Conservation (phyloP, 2,888 invertebrate species). For the Platycnemis pennipes region DNA sequence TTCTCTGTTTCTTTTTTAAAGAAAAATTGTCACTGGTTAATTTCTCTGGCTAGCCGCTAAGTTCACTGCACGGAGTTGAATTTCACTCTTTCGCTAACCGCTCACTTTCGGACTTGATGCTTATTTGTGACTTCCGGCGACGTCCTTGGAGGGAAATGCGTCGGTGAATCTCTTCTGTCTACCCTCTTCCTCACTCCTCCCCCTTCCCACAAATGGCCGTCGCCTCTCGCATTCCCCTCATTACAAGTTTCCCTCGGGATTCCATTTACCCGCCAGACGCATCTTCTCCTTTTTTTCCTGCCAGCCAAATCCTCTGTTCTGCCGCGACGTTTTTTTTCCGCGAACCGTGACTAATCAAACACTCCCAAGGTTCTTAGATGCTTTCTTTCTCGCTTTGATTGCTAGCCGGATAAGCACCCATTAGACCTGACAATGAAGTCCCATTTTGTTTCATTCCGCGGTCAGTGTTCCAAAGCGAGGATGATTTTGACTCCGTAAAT, state of each 20-base stretch:
- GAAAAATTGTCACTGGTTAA: no score
- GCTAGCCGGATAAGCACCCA: background rate
- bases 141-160: background rate
- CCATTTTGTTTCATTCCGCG: background rate
- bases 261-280: background rate
- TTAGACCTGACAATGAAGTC: background rate
- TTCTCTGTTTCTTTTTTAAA: no score
- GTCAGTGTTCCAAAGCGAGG: background rate
- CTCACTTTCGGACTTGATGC: background rate
- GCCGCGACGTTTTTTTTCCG: background rate
- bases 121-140: background rate
- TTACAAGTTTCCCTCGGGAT: background rate
- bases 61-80: background rate
- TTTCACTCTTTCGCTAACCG: background rate
- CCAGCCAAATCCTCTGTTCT: background rate
- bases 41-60: no score
- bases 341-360: conserved; percentile 31
- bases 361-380: background rate
- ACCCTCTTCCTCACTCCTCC: background rate
- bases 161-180: background rate
- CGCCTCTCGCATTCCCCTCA: no score
- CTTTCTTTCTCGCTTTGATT: conserved; percentile 9
- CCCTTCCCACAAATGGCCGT: background rate
- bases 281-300: background rate
- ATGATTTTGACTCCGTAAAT: no score